A percentile compares a stretch with the other conserved stretches of the same genome.
phyloP scores from a whole-genome alignment of 1,140 invertebrate species.

The Rhopalosiphum maidis region DNA sequence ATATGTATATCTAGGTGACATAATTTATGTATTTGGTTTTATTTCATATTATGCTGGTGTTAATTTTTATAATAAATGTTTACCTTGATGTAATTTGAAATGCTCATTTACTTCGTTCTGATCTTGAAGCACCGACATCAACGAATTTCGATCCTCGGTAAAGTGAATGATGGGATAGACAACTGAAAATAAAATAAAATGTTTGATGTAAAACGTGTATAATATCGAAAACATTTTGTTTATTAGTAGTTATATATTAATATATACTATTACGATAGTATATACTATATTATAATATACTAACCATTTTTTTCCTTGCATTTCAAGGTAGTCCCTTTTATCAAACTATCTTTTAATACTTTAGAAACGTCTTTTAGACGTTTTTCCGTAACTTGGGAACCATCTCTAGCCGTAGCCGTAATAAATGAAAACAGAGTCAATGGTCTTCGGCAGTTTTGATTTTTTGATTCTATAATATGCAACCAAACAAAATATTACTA shows the following conservation, averaged over 20 bases:
- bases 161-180: constrained; percentile 47
- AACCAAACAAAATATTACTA: background rate
- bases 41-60: background rate
- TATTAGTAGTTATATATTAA: background rate
- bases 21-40: background rate
- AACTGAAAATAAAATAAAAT: constrained; percentile 1
- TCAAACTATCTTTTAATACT: background rate
- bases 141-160: constrained; percentile 16
- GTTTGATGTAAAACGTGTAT: background rate
- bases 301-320: constrained; percentile 47
- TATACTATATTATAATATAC: background rate
- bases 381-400: constrained; percentile 44
- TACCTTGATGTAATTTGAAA: constrained; percentile 47
- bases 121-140: constrained; percentile 41
- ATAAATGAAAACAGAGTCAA: constrained; percentile 40
- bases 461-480: constrained; percentile 13
- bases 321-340: constrained; percentile 22
- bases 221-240: background rate
- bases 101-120: constrained; percentile 35
- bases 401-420: constrained; percentile 23
- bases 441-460: background rate
- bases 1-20: background rate
- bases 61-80: background rate
- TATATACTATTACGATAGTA: background rate
- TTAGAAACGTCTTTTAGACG: constrained; percentile 36